Evolutionary conservation across 2,113 vertebrate genomes (phyloP), one percentile per base, ranked within the genome.

Genomic region (Pachycephala philippinensis): DNA sequence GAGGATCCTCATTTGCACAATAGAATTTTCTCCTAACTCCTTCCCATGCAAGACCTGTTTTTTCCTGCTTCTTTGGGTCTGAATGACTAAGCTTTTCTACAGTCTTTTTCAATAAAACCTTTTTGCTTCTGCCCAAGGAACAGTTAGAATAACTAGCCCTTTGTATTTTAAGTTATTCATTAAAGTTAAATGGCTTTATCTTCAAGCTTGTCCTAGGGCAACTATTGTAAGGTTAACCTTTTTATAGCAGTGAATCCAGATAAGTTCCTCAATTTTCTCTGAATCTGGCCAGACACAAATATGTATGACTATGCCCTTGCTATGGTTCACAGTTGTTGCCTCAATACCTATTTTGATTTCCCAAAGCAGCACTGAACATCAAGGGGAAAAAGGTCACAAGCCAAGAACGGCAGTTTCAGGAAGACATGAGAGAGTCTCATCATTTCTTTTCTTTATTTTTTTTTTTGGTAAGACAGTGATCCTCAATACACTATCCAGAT

Each of bases 101-200:
- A 90, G 33, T 47, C 54, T 87, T 77, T 64, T 84, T 90, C 75
- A 66, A 86, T 13, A 83, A 89, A 85, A 89, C 26, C 33, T 85
- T 93, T 87, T 74, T 77, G 22, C 33, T 95, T 89, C 80, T 0
- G 0, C 63, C 42, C 68, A 84, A 81, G 33, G 80, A 95, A 81
- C 30, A 31, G 54, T 9, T 84, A 68, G 83, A 86, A 84, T 92
- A 92, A 92, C 68, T 66, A 95, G 64, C 33, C 49, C 49, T 91
- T 92, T 93, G 79, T 93, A 94, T 89, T 95, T 95, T 75, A 87
- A 93, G 85, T 91, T 97, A 96, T 86, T 95, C 92, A 96, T 96
- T 96, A 93, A 80, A 95, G 82, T 90, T 83, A 96, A 95, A 94
- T 66, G 88, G 75, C 64, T 94, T 94, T 95, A 82, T 90, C 79